Percentiles rank a stretch among this genome's conserved stretches.
Evolutionary conservation across 2,888 invertebrate genomes (phyloP).

Genomic region (Pocota personata): DNA sequence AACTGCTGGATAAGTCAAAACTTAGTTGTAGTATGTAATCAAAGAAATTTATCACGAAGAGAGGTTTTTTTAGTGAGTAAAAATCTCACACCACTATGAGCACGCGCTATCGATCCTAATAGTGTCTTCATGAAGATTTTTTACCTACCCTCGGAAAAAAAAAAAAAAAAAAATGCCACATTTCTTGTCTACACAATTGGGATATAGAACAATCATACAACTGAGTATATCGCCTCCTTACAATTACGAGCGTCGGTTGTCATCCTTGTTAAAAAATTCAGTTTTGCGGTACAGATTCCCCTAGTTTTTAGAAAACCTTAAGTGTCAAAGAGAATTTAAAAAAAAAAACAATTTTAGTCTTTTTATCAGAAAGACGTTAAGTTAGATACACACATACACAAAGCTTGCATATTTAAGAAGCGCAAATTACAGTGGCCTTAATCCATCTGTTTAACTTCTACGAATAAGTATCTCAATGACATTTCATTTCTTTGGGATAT

Average conservation of each 20-base stretch:
- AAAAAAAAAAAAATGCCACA: background rate
- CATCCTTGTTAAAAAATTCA: constrained; percentile 28
- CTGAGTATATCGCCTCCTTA: constrained; percentile 2
- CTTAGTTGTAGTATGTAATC: no score
- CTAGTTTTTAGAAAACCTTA: constrained; percentile 3
- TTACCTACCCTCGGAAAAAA: no score
- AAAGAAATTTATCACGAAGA: no score
- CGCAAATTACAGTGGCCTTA: constrained; percentile 3
- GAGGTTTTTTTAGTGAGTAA: no score
- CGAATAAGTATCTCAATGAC: background rate
- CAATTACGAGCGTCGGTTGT: background rate
- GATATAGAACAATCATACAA: background rate
- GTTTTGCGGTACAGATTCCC: constrained; percentile 19
- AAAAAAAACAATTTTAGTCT: constrained; percentile 11
- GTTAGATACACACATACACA: background rate
- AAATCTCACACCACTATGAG: no score
- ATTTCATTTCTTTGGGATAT: background rate
- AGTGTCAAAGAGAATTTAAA: constrained; percentile 51
- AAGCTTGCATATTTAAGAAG: background rate
- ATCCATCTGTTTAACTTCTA: constrained; percentile 7
- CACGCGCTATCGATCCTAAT: no score
- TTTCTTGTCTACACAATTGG: background rate
- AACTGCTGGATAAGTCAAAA: no score
- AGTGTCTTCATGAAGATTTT: no score
- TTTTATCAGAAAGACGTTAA: background rate